These are phyloP conservation scores for Phalacrocorax pelagicus DNA, from an alignment of 2,113 vertebrate genomes.

Conservation along the genomic window DNA sequence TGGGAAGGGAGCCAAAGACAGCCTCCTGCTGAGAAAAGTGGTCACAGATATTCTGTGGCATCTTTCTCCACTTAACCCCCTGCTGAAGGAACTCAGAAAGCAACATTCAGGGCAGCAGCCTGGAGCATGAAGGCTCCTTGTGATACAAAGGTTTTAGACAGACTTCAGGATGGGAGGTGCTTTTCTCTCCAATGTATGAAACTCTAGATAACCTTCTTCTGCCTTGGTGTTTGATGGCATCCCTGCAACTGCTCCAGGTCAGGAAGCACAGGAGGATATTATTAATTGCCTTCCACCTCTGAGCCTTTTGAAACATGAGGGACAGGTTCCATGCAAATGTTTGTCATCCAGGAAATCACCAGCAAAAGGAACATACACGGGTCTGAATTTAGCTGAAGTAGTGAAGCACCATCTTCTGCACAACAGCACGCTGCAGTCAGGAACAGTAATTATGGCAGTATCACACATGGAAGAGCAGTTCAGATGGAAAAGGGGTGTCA, in stretches of 20 bases:
- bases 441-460: neutral
- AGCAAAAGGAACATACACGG: neutral
- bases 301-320: neutral
- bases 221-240: neutral
- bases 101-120: neutral
- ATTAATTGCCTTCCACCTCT: neutral
- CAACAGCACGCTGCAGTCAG: neutral
- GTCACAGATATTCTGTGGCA: neutral
- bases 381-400: neutral
- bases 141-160: neutral
- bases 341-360: neutral
- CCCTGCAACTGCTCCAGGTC: neutral
- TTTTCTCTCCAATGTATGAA: neutral
- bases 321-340: neutral
- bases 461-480: neutral
- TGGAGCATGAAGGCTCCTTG: neutral
- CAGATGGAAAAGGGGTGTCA: neutral
- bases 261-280: neutral
- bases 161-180: neutral
- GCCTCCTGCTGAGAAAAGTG: neutral
- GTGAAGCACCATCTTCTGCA: neutral
- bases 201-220: slow-evolving; percentile 3
- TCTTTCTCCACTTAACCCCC: neutral
- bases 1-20: neutral
- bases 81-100: neutral